Evolutionary conservation across 2,888 invertebrate genomes (phyloP), one percentile per base, ranked within the genome.

Genomic region (Anoplius nigerrimus): DNA sequence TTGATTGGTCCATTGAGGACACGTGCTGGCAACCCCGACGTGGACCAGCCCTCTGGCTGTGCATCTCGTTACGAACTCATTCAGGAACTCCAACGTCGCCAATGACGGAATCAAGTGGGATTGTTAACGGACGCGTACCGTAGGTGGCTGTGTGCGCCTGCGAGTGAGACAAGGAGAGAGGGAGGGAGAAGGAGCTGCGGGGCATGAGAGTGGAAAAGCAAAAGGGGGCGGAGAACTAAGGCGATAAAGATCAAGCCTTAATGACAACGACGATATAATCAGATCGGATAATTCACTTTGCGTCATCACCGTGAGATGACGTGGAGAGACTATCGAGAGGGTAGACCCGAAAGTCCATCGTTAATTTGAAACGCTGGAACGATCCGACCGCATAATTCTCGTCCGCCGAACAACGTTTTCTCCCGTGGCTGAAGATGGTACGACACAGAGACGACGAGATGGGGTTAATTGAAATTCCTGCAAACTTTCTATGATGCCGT

Each of bases 1-100:
- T 86, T 89, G 88, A 89, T 89, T 89, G 88, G 88, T 87, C 88
- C 86, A 89, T 89, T 88, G 88, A 88, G 85, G 84, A 83, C 84
- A 85, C 86, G 87, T 86, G 86, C 83, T 83, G 78, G 80, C 81
- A 81, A 82, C 82, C 83, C 80, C 77, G 81, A 79, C 79, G 76
- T 77, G 75, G 82, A 78, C 78, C 82, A 82, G 81, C 84, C 84
- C 86, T 82, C 84, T 84, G 81, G 83, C 83, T 84, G 84, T 84
- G 86, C 85, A 87, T 88, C 88, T 88, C 88, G 88, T 88, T 88
- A 88, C 84, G 84, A 83, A 85, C 86, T 87, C 86, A 88, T 88
- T 88, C 88, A 88, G 83, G 74, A 83, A 82, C 84, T 85, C 82
- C 78, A 77, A 71, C 82, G 81, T 80, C 80, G 82, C 75, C 81